Evolutionary conservation across 2,888 invertebrate species (phyloP), one percentile per base, ranked within the genome.

Genomic region (Coelinius sp.): DNA sequence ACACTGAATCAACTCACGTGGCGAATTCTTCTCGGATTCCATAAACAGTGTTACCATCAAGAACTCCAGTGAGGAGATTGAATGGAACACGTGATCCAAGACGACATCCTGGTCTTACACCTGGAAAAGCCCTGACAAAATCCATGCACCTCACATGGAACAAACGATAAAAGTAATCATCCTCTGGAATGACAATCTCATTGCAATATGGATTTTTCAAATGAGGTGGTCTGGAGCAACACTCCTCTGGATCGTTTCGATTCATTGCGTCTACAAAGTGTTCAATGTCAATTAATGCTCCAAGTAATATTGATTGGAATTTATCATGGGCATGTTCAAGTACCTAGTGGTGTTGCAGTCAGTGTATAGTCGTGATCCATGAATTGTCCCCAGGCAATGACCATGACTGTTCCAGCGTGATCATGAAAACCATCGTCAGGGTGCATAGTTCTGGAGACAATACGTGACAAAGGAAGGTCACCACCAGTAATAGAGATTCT

Each of bases 311-410:
- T 35, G 35, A 35, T 35, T 35, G 35, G 8, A 20, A 31, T 59
- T 8, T 67, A 4, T 5, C 35, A 53, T 24, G 24, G 1, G 17
- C 25, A 44, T 20, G 10, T 8, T 20, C 20, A 31, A 89, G 88
- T 89, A 96, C 96, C 96, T 76, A 96, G 90, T 52, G 96, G 95
- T 25, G 96, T 96, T 78, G 92, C 96, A 70, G 96, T 96, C 44
- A 96, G 91, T 4, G 96, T 96, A 82, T 95, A 95, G 88, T 97
- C 97, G 89, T 97, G 97, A 88, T 97, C 97, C 93, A 97, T 95
- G 89, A 97, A 96, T 89, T 97, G 97, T 80, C 97, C 97, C 97
- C 97, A 97, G 70, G 96, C 96, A 80, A 95, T 94, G 71, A 97
- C 93, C 94, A 97, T 95, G 81, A 96, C 95, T 31, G 97, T 97